Evolutionary conservation across 2,113 vertebrate genomes (phyloP).

Genomic region (Collichthys lucidus): DNA sequence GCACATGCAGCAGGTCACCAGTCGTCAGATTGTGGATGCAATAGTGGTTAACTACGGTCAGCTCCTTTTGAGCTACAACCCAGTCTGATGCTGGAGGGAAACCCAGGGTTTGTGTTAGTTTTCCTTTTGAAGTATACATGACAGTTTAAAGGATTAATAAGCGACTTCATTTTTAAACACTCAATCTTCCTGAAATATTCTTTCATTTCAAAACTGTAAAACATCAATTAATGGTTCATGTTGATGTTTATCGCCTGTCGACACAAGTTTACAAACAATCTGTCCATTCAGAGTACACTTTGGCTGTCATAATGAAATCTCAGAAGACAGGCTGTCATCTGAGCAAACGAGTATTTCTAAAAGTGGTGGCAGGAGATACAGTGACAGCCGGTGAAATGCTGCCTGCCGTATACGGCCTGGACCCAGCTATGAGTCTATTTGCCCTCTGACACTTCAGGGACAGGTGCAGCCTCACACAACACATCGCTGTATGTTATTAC

Average conservation of each 20-base stretch:
- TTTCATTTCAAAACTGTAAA: conserved; percentile 1
- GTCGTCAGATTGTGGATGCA: conserved; percentile 84
- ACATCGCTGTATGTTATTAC: conserved; percentile 45
- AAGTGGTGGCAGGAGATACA: conserved; percentile 72
- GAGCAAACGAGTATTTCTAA: conserved; percentile 75
- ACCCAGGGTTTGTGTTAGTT: conserved; percentile 3
- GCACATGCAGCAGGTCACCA: conserved; percentile 86
- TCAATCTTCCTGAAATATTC: background rate
- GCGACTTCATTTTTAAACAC: background rate
- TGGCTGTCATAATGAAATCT: conserved; percentile 54
- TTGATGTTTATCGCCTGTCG: conserved; percentile 66
- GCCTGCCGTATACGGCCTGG: conserved; percentile 75
- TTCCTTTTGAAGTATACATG: background rate
- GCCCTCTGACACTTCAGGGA: conserved; percentile 73
- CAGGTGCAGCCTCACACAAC: conserved; percentile 75
- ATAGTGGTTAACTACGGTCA: conserved; percentile 83
- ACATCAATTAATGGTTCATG: conserved; percentile 11
- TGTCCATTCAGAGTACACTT: conserved; percentile 56
- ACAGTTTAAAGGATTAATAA: background rate
- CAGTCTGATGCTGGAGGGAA: conserved; percentile 85
- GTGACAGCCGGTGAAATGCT: conserved; percentile 73
- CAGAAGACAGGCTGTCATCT: conserved; percentile 67
- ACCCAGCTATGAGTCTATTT: conserved; percentile 69
- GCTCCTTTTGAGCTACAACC: conserved; percentile 85
- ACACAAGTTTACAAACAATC: conserved; percentile 76